Evolutionary conservation across 2,797 vertebrate genomes (phyloP).

Genomic region (Phalanger gymnotis): DNA sequence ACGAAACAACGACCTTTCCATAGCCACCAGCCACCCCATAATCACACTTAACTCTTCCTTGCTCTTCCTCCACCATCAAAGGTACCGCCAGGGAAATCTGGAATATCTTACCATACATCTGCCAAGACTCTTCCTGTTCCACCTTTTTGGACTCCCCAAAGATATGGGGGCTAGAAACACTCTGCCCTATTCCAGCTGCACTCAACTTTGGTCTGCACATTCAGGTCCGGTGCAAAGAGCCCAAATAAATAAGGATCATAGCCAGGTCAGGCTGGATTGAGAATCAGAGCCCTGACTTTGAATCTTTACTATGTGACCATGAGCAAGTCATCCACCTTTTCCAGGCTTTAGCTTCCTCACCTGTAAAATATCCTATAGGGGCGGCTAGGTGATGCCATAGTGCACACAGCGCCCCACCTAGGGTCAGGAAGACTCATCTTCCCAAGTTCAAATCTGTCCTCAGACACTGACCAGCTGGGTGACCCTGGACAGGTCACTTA

Average conservation of each 20-base stretch:
- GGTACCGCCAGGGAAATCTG: neutral
- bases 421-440: neutral
- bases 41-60: neutral
- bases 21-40: too few relatives aligned
- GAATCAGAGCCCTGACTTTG: neutral
- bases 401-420: neutral
- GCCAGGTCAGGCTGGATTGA: neutral
- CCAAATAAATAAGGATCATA: neutral
- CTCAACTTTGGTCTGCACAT: neutral
- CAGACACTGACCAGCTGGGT: neutral
- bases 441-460: neutral
- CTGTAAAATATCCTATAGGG: too few relatives aligned
- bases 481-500: neutral
- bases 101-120: neutral
- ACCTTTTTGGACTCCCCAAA: neutral
- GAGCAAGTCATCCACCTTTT: neutral
- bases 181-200: neutral
- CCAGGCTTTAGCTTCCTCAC: neutral
- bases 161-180: neutral
- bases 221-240: neutral
- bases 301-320: neutral
- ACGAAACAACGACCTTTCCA: neutral
- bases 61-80: neutral
- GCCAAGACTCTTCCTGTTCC: neutral
- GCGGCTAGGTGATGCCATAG: too few relatives aligned